Conservation (phyloP, 2,888 invertebrate species). For the Clistopyga incitator region DNA sequence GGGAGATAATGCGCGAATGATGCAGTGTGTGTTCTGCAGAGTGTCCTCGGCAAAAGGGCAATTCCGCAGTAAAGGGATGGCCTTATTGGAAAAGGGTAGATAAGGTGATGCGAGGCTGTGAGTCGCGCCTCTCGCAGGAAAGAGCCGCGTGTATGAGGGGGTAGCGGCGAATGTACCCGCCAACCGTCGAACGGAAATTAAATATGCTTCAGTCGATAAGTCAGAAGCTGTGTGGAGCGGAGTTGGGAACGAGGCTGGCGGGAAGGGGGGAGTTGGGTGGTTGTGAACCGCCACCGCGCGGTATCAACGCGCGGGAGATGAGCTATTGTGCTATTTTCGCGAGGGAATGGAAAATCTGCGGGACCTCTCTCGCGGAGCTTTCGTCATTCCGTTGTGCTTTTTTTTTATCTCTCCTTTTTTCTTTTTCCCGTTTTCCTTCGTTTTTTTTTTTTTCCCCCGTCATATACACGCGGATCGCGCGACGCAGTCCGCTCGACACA, state of each 20-base stretch:
- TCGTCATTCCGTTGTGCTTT: slow-evolving; percentile 56
- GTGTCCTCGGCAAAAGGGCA: slow-evolving; percentile 75
- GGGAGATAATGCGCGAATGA: slow-evolving; percentile 45
- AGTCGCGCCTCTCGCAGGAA: slow-evolving; percentile 31
- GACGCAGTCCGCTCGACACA: slow-evolving; percentile 12
- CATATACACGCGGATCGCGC: slow-evolving; percentile 16
- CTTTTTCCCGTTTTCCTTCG: slow-evolving; percentile 15
- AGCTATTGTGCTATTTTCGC: slow-evolving; percentile 83
- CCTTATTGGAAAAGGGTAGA: slow-evolving; percentile 84
- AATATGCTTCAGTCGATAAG: slow-evolving; percentile 84
- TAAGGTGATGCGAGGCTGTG: slow-evolving; percentile 73
- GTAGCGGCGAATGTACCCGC: slow-evolving; percentile 46
- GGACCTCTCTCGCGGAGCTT: slow-evolving; percentile 63
- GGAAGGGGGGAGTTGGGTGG: slow-evolving; percentile 32
- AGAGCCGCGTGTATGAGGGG: slow-evolving; percentile 62
- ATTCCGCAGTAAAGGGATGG: slow-evolving; percentile 79
- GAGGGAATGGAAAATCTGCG: slow-evolving; percentile 78
- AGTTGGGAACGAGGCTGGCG: slow-evolving; percentile 47
- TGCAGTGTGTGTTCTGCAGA: slow-evolving; percentile 30
- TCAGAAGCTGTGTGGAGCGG: slow-evolving; percentile 72
- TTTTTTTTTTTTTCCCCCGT: background rate
- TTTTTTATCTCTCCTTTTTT: slow-evolving; percentile 19
- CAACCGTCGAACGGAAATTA: slow-evolving; percentile 83
- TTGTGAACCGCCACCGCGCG: slow-evolving; percentile 73
- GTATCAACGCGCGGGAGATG: slow-evolving; percentile 82